These are phyloP conservation scores for Heterodera filipjevi DNA, from an alignment of 2,888 invertebrate genomes.

Conservation along the genomic window DNA sequence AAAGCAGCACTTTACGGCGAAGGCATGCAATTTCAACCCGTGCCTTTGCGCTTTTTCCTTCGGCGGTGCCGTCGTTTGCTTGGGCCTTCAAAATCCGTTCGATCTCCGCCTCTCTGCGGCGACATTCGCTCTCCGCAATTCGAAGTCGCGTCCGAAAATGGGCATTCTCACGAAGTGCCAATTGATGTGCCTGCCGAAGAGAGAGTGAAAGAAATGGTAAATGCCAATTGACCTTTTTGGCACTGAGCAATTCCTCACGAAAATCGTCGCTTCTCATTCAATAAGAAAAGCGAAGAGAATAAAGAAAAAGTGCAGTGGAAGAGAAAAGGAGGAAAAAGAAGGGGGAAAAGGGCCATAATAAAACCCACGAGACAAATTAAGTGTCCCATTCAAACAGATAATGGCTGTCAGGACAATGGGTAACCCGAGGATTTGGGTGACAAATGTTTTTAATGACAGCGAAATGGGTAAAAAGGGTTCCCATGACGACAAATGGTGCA, in stretches of 20 bases:
- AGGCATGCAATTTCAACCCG: constrained; percentile 41
- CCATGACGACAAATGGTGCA: neutral
- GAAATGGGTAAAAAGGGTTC: neutral
- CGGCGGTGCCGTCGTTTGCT: constrained; percentile 5
- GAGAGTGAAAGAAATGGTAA: neutral
- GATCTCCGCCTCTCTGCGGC: constrained; percentile 29
- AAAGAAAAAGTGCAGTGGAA: neutral
- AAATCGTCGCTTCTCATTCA: constrained; percentile 29
- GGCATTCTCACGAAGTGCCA: constrained; percentile 32
- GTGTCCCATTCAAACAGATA: neutral
- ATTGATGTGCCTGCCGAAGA: constrained; percentile 12
- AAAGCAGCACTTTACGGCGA: constrained; percentile 44
- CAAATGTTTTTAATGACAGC: neutral
- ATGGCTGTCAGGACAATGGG: neutral
- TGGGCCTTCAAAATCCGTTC: constrained; percentile 12
- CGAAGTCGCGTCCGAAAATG: constrained; percentile 29
- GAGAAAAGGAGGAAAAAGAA: neutral
- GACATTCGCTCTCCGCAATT: constrained; percentile 36
- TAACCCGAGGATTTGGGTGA: neutral
- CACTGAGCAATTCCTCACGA: constrained; percentile 32
- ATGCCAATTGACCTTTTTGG: constrained; percentile 22
- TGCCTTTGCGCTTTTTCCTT: constrained; percentile 1
- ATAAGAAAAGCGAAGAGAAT: neutral
- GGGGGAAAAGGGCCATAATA: neutral
- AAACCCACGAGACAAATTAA: constrained; percentile 1